Evolutionary conservation across 2,888 invertebrate species (phyloP).

Genomic region (Ornithoptera alexandrae): DNA sequence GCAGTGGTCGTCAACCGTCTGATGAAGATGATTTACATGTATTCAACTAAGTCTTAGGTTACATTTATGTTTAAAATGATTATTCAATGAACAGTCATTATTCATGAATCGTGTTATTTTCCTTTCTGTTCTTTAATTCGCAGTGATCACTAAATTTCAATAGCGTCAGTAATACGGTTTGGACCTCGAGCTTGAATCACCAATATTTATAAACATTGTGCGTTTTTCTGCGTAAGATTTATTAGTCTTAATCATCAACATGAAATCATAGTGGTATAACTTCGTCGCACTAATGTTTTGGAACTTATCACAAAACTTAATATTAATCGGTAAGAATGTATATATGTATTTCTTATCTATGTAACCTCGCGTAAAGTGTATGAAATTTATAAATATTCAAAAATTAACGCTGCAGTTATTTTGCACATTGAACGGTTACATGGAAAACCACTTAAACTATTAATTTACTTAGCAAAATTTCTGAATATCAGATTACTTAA

Average conservation of each 20-base stretch:
- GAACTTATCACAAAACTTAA: neutral
- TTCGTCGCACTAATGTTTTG: neutral
- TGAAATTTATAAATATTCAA: neutral
- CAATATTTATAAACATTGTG: conserved; percentile 21
- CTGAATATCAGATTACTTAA: neutral
- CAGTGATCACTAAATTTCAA: conserved; percentile 11
- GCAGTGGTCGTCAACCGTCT: too few species aligned
- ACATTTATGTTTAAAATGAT: too few species aligned
- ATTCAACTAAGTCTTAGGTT: too few species aligned
- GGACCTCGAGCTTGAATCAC: conserved; percentile 8
- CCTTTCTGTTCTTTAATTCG: conserved; percentile 9
- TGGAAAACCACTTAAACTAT: conserved; percentile 1
- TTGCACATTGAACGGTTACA: neutral
- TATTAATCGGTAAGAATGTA: neutral
- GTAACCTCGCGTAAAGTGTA: neutral
- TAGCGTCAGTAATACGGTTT: conserved; percentile 13
- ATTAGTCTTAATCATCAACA: neutral
- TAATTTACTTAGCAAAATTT: neutral
- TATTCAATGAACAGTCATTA: too few species aligned
- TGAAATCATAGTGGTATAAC: conserved; percentile 12
- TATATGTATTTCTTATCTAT: neutral
- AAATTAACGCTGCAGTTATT: neutral
- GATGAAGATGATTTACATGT: too few species aligned
- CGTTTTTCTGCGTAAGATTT: conserved; percentile 1
- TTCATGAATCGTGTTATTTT: neutral